Conservation (phyloP, 2,113 vertebrate species). For the Gallinago paraguaiae region DNA sequence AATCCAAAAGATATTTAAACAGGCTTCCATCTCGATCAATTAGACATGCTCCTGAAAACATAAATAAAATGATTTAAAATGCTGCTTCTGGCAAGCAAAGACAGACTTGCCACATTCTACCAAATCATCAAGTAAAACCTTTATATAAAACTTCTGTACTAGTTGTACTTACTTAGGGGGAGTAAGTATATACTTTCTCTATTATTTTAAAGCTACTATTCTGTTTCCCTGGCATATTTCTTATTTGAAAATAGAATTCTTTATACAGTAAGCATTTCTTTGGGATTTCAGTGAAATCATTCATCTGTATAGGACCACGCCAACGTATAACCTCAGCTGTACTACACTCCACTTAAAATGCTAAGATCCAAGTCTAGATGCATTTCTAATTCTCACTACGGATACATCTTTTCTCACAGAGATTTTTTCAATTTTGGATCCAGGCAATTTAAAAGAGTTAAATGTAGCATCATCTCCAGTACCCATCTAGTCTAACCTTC, state of each 20-base stretch:
- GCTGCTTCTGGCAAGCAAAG: background rate
- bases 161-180: background rate
- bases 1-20: constrained; percentile 81
- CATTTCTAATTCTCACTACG: background rate
- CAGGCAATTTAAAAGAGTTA: background rate
- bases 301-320: background rate
- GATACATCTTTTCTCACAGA: background rate
- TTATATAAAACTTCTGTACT: background rate
- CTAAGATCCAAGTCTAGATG: background rate
- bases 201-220: background rate
- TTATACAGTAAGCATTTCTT: background rate
- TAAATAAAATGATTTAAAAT: background rate
- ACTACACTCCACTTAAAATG: background rate
- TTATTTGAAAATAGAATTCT: background rate
- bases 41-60: constrained; percentile 75
- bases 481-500: background rate
- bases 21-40: constrained; percentile 75
- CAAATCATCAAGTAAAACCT: background rate
- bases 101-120: background rate
- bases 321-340: background rate
- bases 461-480: background rate
- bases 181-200: background rate
- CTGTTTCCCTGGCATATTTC: background rate
- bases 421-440: background rate
- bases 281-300: background rate